Evolutionary conservation across 2,888 invertebrate species (phyloP).

Genomic region (Synergus umbraculus): DNA sequence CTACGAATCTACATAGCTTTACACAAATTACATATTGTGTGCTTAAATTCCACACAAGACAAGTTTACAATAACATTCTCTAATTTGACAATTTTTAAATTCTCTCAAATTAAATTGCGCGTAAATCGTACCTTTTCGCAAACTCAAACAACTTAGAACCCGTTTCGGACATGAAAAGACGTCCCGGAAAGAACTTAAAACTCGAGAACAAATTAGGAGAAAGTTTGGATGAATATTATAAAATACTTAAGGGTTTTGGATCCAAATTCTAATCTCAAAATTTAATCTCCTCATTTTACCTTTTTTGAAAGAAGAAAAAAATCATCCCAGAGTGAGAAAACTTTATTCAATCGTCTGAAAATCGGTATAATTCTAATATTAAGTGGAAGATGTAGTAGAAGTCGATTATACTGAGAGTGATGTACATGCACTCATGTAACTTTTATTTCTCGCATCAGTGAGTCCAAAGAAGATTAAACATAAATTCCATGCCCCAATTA

Average conservation of each 20-base stretch:
- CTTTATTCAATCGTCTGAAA: slow-evolving; percentile 7
- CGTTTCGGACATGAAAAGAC: not conserved
- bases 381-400: slow-evolving; percentile 24
- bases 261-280: no score
- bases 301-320: not conserved
- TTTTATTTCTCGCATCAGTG: slow-evolving; percentile 32
- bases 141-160: no score
- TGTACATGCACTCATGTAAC: not conserved
- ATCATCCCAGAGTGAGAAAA: not conserved
- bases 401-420: slow-evolving; percentile 4
- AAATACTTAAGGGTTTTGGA: no score
- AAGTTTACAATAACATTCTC: not conserved
- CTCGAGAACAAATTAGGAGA: no score
- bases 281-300: no score
- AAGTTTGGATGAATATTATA: no score
- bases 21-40: not conserved
- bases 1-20: no score
- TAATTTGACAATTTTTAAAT: no score
- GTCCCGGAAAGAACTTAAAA: not conserved
- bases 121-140: no score
- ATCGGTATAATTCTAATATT: slow-evolving; percentile 5
- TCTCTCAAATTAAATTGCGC: no score
- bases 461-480: slow-evolving; percentile 24
- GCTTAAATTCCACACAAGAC: not conserved
- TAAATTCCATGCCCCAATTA: slow-evolving; percentile 37